These are phyloP conservation scores for Heteronetta atricapilla DNA, from an alignment of 2,113 vertebrate genomes.

Conservation along the genomic window DNA sequence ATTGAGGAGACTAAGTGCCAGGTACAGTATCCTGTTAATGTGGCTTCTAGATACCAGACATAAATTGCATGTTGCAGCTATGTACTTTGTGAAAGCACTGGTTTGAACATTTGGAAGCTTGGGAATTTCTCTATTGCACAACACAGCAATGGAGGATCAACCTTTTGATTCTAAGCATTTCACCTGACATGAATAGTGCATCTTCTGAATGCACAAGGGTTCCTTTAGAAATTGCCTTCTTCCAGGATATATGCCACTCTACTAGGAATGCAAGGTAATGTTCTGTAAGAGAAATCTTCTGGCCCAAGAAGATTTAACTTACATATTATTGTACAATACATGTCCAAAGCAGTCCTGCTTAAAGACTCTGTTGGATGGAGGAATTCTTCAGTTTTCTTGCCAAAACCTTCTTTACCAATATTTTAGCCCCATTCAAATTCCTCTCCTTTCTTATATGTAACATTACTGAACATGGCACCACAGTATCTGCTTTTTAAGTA, in stretches of 20 bases:
- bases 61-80: not conserved
- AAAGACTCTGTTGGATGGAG: not conserved
- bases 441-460: not conserved
- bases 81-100: not conserved
- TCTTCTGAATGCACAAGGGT: not conserved
- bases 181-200: not conserved
- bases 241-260: fast-evolving
- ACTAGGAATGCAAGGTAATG: fast-evolving
- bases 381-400: not conserved
- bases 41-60: not conserved
- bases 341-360: not conserved
- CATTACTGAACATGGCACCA: not conserved
- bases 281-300: not conserved
- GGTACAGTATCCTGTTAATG: not conserved
- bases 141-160: not conserved
- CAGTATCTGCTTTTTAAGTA: not conserved
- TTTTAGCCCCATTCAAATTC: not conserved
- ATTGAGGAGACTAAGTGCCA: not conserved
- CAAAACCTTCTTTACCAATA: not conserved
- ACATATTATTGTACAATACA: not conserved
- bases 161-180: not conserved
- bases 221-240: not conserved
- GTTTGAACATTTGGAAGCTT: not conserved
- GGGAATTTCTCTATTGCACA: not conserved
- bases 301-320: too few relatives aligned